Evolutionary conservation across 1,140 invertebrate genomes (phyloP).

Genomic region (Dermatophagoides farinae): DNA sequence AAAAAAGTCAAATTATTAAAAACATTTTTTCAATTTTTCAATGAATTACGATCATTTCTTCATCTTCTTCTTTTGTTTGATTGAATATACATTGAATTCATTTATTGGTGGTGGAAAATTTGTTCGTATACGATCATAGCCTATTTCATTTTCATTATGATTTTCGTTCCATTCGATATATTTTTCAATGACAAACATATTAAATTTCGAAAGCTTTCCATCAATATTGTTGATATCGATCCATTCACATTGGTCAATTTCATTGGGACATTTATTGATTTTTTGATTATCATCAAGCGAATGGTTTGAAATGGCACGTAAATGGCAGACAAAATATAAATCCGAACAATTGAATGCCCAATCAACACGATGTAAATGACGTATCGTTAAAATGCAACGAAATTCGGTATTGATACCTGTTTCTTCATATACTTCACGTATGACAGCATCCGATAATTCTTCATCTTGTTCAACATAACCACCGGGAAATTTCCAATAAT

Average conservation of each 20-base stretch:
- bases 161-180: background rate
- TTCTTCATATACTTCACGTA: constrained; percentile 70
- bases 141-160: too few species aligned
- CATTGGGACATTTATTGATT: constrained; percentile 34
- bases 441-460: constrained; percentile 49
- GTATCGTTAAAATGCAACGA: constrained; percentile 46
- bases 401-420: constrained; percentile 58
- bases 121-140: too few species aligned
- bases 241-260: constrained; percentile 56
- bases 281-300: background rate
- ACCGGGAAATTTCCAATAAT: constrained; percentile 66
- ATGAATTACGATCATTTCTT: too few species aligned
- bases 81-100: too few species aligned
- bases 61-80: too few species aligned
- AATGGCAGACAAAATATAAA: constrained; percentile 51
- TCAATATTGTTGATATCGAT: constrained; percentile 28
- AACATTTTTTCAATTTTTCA: too few species aligned
- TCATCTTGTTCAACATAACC: constrained; percentile 73
- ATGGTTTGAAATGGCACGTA: constrained; percentile 36
- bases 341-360: constrained; percentile 59
- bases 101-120: too few species aligned
- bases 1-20: too few species aligned
- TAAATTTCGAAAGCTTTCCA: constrained; percentile 1
- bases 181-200: constrained; percentile 5
- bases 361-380: constrained; percentile 35